Evolutionary conservation across 2,888 invertebrate species (phyloP).

Genomic region (Cephus pulcher): DNA sequence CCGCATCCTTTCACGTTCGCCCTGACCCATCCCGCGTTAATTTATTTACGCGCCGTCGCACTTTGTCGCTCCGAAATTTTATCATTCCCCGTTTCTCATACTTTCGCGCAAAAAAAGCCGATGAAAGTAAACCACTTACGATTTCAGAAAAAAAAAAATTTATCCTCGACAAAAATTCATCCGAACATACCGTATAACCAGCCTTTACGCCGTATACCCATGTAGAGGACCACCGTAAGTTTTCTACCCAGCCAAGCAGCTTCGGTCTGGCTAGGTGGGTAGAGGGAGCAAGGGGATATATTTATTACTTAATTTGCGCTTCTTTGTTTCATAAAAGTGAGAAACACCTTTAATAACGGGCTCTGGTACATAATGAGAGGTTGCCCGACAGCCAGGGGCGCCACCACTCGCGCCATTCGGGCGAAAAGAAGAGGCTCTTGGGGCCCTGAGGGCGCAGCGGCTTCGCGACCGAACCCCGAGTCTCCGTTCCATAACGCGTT

Average conservation of each 20-base stretch:
- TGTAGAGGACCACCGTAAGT: not conserved
- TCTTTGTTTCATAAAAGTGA: conserved; percentile 64
- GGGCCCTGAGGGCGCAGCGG: not conserved
- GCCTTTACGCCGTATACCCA: not conserved
- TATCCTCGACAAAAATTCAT: not conserved
- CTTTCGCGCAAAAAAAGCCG: not conserved
- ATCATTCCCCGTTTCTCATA: conserved; percentile 9
- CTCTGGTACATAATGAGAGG: conserved; percentile 51
- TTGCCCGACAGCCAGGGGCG: conserved; percentile 42
- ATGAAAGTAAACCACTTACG: not conserved
- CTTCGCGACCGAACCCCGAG: not conserved
- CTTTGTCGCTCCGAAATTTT: conserved; percentile 8
- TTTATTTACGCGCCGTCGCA: conserved; percentile 42
- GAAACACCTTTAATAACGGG: conserved; percentile 63
- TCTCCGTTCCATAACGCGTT: not conserved
- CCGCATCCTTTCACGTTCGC: conserved; percentile 35
- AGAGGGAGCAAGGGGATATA: conserved; percentile 28
- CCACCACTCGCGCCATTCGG: conserved; percentile 23
- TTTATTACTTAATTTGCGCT: conserved; percentile 63
- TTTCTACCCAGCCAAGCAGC: not conserved
- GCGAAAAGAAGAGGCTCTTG: conserved; percentile 5
- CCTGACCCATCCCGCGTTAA: conserved; percentile 43
- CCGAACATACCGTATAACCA: not conserved
- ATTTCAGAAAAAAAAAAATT: not conserved
- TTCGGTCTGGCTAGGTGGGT: not conserved